Base-by-base conservation (phyloP, 1,140 invertebrate species). In the Bombus confusus region DNA sequence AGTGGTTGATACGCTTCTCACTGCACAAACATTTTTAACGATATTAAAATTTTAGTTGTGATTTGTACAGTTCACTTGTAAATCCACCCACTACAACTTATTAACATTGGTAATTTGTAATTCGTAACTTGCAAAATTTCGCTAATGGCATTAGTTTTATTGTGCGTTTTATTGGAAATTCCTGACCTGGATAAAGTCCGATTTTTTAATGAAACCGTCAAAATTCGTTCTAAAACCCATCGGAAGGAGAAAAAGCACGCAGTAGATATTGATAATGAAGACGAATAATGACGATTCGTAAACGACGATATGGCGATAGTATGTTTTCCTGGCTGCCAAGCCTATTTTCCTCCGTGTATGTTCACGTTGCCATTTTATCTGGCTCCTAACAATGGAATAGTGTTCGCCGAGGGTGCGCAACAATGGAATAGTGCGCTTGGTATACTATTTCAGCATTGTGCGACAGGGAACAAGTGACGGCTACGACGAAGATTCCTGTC, bases 371-470 rank as follows among this genome's bases (percentile, higher is more conserved):
- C 66, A 73, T 73, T 81, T 81, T 59, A 81, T 81, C 69, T 34
- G 68, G n/a, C 79, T 41, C 25, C 5, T 71, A 31, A 80, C 79
- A 80, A 71, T 71, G 79, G 66, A 39, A 57, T 57, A 37, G 79
- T 69, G 43, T 28, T 6, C 28, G 28, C 59, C 28, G 25, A 5
- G 62, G 64, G 43, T 52, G 31, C 3, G 39, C 22, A 79, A 34
- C 77, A 47, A 80, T 52, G 43, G 66, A 71, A 80, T 52, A 80
- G 43, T 80, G 25, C 47, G 34, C 25, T n/a, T 12, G 25, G 52
- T 28, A 81, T 81, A 81, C 37, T 72, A 41, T 73, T 81, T 81
- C 81, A 39, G n/a, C 73, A 66, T 66, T 52, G 28, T 68, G 9
- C 43, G 3, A 39, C 34, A 66, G n/a, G 34, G 62, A 77, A 77